Evolutionary conservation across 1,140 invertebrate species (phyloP), one percentile per base, ranked within the genome.

Genomic region (Atta cephalotes): DNA sequence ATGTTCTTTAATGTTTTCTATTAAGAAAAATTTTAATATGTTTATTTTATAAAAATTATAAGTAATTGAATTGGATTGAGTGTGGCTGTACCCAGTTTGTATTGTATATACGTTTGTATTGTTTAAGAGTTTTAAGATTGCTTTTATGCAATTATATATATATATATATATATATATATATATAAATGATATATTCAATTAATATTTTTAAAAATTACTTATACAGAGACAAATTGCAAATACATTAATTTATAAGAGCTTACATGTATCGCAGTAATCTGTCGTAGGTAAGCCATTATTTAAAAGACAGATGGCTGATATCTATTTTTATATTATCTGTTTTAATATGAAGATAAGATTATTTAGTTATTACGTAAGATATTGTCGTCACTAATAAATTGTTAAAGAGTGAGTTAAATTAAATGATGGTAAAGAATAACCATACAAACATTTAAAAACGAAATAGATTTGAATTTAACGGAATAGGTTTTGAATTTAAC

Each of bases 371-470:
- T 28, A 16, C 10, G 3, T 25, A 35, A 16, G 10, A 68, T 68
- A 80, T 25, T 21, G 25, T n/a, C 18, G 16, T 70, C 58, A n/a
- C 14, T 21, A 82, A 72, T 72, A n/a, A 82, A 60, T 5, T 49
- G n/a, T 12, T 12, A 49, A 1, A 4, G 3, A 21, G 2, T 14
- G 16, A 81, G 35, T 60, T 39, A 39, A 72, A 72, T 74, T 49
- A 53, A 4, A 82, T 14, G 35, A 60, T 56, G 18, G 12, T 49
- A 74, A 82, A 49, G 18, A 53, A 72, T 35, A 81, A 18, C 9
- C 18, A 56, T 28, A 63, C 14, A 90, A 68, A 87, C 49, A 87
- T 58, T 56, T 6, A 78, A 71, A 53, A 79, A 84, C 39, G 31
- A 62, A 80, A 80, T 78, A 66, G 39, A 10, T 39, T 21, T 18